phyloP scores from a whole-genome alignment of 2,888 invertebrate species.

The Nemotelus nigrinus region DNA sequence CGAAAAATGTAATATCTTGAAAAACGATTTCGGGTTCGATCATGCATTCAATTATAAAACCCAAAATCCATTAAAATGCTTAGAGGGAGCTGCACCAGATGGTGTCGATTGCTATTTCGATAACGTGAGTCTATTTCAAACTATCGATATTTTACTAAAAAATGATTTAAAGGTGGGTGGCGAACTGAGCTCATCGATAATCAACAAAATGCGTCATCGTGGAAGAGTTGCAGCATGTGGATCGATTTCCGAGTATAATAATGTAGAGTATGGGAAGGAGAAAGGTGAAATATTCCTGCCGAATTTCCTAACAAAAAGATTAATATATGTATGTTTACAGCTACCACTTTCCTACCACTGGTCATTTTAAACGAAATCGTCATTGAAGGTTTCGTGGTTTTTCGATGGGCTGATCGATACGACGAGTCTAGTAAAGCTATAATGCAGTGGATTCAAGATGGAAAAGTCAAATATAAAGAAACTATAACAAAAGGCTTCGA shows the following conservation, averaged over 20 bases:
- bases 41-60: constrained; percentile 79
- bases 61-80: constrained; percentile 66
- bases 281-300: neutral
- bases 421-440: constrained; percentile 73
- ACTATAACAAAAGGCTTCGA: constrained; percentile 78
- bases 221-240: constrained; percentile 75
- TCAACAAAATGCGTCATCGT: constrained; percentile 70
- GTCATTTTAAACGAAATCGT: constrained; percentile 70
- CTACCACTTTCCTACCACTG: constrained; percentile 66
- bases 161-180: constrained; percentile 68
- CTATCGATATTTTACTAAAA: neutral
- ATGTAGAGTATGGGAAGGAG: neutral
- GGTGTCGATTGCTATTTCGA: constrained; percentile 82
- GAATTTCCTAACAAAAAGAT: no score
- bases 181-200: constrained; percentile 69
- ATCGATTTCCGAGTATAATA: constrained; percentile 73
- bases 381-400: constrained; percentile 68
- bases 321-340: constrained; percentile 25
- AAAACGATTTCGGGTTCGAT: constrained; percentile 74
- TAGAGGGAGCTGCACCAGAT: constrained; percentile 72
- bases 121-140: constrained; percentile 67
- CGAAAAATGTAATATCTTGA: constrained; percentile 76
- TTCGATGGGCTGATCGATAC: constrained; percentile 71
- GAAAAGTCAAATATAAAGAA: constrained; percentile 76
- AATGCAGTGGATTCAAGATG: constrained; percentile 72